Percentiles rank a stretch among this genome's conserved stretches.
phyloP scores from a whole-genome alignment of 1,140 invertebrate species.

The Formica selysi region DNA sequence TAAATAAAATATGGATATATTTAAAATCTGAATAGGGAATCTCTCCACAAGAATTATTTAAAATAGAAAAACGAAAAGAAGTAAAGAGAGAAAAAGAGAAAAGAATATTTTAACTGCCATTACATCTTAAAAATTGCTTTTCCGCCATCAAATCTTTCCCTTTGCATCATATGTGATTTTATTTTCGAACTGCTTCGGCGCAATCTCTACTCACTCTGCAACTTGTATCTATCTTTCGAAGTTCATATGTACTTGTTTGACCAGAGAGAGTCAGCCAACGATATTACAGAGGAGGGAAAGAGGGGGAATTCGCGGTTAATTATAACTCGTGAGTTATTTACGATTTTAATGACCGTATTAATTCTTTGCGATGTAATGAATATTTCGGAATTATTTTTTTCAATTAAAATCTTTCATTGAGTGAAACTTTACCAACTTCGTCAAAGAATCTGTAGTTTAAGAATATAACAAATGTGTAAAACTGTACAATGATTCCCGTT shows the following conservation, averaged over 20 bases:
- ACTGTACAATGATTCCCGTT: background rate
- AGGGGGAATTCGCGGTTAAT: conserved; percentile 24
- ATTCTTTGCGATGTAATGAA: conserved; percentile 29
- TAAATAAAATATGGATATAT: background rate
- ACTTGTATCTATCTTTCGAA: conserved; percentile 39
- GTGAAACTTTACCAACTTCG: background rate
- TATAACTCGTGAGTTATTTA: conserved; percentile 39
- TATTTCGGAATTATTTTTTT: conserved; percentile 2
- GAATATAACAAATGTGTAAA: background rate
- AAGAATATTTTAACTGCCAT: background rate
- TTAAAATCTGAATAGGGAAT: background rate
- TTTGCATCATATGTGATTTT: background rate
- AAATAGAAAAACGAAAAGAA: background rate
- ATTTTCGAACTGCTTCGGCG: background rate
- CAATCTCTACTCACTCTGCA: background rate
- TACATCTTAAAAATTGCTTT: conserved; percentile 11
- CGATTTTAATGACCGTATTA: conserved; percentile 2
- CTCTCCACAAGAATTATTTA: background rate
- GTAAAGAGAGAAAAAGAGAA: background rate
- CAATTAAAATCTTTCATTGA: background rate
- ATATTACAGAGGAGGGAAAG: background rate
- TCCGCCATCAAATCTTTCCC: background rate
- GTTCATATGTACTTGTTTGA: conserved; percentile 45
- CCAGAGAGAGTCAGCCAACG: conserved; percentile 28
- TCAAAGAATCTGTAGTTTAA: background rate